These are phyloP conservation scores for Leucania comma DNA, from an alignment of 2,888 invertebrate genomes.

Conservation along the genomic window DNA sequence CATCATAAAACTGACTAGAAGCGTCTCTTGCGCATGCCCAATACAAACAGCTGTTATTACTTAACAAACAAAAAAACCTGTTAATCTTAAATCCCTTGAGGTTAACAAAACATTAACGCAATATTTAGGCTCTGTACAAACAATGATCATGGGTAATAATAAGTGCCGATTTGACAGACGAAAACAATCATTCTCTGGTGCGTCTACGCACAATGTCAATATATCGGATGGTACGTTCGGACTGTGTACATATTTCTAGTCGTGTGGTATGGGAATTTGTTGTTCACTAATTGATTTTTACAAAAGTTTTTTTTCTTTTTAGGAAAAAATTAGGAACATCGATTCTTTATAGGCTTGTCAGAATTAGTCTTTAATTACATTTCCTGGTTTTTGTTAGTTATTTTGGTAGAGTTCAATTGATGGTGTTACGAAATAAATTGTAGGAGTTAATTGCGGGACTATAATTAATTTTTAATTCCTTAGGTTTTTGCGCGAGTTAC, in stretches of 20 bases:
- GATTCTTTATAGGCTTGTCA: neutral
- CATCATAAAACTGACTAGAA: conserved; percentile 56
- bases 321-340: neutral
- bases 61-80: conserved; percentile 87
- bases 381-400: neutral
- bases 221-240: conserved; percentile 73
- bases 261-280: conserved; percentile 42
- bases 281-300: conserved; percentile 23
- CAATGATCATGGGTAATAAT: conserved; percentile 79
- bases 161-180: conserved; percentile 83
- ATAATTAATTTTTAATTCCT: no score
- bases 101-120: conserved; percentile 88
- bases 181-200: conserved; percentile 79
- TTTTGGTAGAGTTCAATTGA: no score
- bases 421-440: no score
- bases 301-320: neutral
- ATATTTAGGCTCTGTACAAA: conserved; percentile 84
- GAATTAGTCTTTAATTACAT: neutral
- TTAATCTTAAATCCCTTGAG: conserved; percentile 83
- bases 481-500: neutral
- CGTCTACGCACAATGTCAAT: conserved; percentile 78
- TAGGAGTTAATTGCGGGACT: no score
- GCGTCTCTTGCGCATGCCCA: conserved; percentile 72
- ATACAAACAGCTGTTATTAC: conserved; percentile 86
- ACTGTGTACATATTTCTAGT: conserved; percentile 62